A percentile compares a stretch with the other conserved stretches of the same genome.
Evolutionary conservation across 2,797 vertebrate genomes (phyloP).

Genomic region (Bryconaethiops microstoma): DNA sequence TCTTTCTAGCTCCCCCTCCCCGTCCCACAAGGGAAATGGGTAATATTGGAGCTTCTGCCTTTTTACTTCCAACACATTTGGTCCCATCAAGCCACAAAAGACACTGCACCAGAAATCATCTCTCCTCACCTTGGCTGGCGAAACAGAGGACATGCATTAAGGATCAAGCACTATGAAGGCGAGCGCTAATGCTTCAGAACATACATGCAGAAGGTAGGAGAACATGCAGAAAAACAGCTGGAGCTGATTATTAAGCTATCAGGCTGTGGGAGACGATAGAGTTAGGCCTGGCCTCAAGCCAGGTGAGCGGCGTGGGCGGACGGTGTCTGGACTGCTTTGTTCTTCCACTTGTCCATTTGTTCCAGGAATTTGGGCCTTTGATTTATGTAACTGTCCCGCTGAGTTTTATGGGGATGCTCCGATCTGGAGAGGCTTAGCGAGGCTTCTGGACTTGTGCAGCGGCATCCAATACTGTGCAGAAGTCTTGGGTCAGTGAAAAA

Average conservation of each 20-base stretch:
- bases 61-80: constrained; percentile 64
- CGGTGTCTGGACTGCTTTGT: constrained; percentile 57
- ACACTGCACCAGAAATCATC: constrained; percentile 46
- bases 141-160: constrained; percentile 63
- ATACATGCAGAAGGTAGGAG: constrained; percentile 35
- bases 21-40: constrained; percentile 57
- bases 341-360: constrained; percentile 62
- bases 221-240: constrained; percentile 59
- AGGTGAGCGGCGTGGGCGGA: constrained; percentile 24
- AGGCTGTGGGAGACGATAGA: constrained; percentile 42
- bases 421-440: constrained; percentile 51
- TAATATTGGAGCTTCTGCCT: constrained; percentile 60
- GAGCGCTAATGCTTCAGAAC: constrained; percentile 51
- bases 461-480: constrained; percentile 42
- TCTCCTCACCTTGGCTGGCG: constrained; percentile 43
- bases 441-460: constrained; percentile 44
- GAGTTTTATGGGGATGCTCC: constrained; percentile 40
- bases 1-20: constrained; percentile 36
- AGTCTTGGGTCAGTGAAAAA: background rate
- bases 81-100: constrained; percentile 57
- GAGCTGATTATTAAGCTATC: constrained; percentile 61
- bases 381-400: constrained; percentile 59
- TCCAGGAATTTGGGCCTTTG: constrained; percentile 55
- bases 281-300: constrained; percentile 13
- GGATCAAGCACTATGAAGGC: constrained; percentile 62